Evolutionary conservation across 2,113 vertebrate genomes (phyloP), one percentile per base, ranked within the genome.

Genomic region (Dendrocopos noguchii): DNA sequence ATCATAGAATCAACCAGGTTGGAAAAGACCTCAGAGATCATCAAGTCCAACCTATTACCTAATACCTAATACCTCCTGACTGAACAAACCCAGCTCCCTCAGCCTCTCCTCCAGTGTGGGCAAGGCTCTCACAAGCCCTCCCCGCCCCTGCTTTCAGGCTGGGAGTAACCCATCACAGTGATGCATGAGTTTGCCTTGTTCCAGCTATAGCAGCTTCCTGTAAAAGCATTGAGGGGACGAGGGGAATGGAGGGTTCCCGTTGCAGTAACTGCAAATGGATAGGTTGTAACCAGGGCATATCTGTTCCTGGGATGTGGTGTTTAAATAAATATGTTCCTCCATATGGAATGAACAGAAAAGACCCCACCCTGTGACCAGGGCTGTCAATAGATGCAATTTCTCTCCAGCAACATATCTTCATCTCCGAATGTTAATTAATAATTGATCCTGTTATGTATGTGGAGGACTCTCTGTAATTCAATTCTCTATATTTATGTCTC

Each of bases 391-490:
- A 82, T 17, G 80, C 91, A 86, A 68, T 94, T 95, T 87, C 63
- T 95, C 24, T 89, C 20, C 2, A 2, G 91, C 82, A 80, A 55
- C 65, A 5, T 72, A 74, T 75, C 75, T 75, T 84, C 7, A 1
- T 89, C 61, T 78, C 65, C 1, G 7, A 91, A 75, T 88, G 85
- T 72, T 94, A 94, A 95, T 96, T 96, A 94, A 94, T 95, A 94
- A 96, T 96, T 94, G 80, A 86, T 95, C 82, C 68, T 83, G 80
- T 91, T 88, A 89, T 75, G 59, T 91, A 92, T 80, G 70, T 85
- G 65, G 34, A 90, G 59, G 66, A 78, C 84, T 88, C 80, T 57
- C 91, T 90, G 46, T 94, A 94, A 95, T 94, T 93, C 80, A 93
- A 0, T 94, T 95, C 73, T 83, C 82, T 83, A 8, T 89, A 91